Conservation (phyloP, 2,888 invertebrate species). For the Acholoe squamosa region DNA sequence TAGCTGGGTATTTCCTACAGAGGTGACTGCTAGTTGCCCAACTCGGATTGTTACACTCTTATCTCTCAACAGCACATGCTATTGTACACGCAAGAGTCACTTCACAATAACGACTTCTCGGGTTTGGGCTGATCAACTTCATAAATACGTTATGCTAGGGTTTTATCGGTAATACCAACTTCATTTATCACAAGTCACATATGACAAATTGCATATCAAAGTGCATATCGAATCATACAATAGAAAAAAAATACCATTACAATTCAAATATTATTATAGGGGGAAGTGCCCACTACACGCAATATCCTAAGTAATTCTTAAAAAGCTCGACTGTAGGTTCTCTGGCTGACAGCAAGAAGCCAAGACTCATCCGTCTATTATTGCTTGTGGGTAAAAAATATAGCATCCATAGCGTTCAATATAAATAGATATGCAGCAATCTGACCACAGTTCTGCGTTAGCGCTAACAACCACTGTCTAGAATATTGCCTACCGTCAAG, state of each 20-base stretch:
- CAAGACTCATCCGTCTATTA: conserved; percentile 1
- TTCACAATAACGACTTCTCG: background rate
- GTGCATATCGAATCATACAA: conserved; percentile 58
- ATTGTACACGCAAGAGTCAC: background rate
- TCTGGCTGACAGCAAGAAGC: conserved; percentile 61
- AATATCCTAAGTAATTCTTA: conserved; percentile 27
- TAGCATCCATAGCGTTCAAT: conserved; percentile 54
- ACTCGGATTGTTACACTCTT: too few relatives aligned
- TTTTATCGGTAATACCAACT: conserved; percentile 52
- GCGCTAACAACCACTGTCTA: background rate
- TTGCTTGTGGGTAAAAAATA: conserved; percentile 60
- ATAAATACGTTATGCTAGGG: conserved; percentile 34
- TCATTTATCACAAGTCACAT: conserved; percentile 55
- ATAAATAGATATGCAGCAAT: conserved; percentile 57
- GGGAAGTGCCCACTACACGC: conserved; percentile 43
- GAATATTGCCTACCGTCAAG: conserved; percentile 34
- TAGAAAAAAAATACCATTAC: conserved; percentile 54
- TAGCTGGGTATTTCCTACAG: too few relatives aligned
- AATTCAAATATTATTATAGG: background rate
- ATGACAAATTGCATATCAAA: conserved; percentile 61
- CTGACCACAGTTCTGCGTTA: conserved; percentile 34
- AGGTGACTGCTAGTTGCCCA: too few relatives aligned
- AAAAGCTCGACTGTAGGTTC: conserved; percentile 25
- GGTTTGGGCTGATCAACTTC: background rate
- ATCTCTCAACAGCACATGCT: too few relatives aligned